phyloP scores from a whole-genome alignment of 2,888 invertebrate genomes.

The Coenonympha arcania region DNA sequence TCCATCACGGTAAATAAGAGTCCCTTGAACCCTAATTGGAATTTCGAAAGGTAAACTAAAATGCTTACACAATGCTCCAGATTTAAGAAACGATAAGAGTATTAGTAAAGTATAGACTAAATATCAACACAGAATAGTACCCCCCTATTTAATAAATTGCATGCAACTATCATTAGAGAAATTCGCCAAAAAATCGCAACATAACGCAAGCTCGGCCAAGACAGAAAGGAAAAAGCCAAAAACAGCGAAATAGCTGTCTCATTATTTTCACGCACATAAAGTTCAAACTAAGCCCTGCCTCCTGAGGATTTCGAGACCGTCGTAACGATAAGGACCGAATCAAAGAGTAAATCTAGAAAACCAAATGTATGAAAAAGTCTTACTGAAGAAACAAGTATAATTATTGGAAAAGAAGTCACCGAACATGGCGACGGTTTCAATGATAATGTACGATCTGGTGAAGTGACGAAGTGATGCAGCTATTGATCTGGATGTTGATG shows the following conservation, averaged over 20 bases:
- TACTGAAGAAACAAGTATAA: constrained; percentile 29
- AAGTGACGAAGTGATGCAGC: constrained; percentile 39
- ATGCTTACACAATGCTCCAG: constrained; percentile 7
- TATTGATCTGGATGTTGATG: constrained; percentile 32
- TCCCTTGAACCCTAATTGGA: constrained; percentile 79
- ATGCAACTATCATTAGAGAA: constrained; percentile 56
- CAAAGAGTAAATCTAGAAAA: constrained; percentile 30
- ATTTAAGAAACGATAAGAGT: constrained; percentile 15
- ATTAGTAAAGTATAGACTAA: constrained; percentile 23
- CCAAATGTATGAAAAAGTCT: constrained; percentile 31
- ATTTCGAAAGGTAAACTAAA: constrained; percentile 24
- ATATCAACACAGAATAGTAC: constrained; percentile 18
- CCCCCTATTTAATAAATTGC: constrained; percentile 29
- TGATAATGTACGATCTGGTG: constrained; percentile 26
- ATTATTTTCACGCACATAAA: constrained; percentile 37
- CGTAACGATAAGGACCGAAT: constrained; percentile 31
- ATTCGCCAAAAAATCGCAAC: constrained; percentile 49
- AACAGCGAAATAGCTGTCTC: constrained; percentile 56
- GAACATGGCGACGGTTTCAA: constrained; percentile 25
- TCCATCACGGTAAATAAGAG: constrained; percentile 82
- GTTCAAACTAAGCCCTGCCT: constrained; percentile 62
- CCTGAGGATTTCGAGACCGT: constrained; percentile 60
- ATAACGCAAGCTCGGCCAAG: constrained; percentile 66
- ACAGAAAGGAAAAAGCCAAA: constrained; percentile 58
- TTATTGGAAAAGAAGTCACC: constrained; percentile 28